Evolutionary conservation across 2,797 vertebrate species (phyloP).

Genomic region (Picus viridis): DNA sequence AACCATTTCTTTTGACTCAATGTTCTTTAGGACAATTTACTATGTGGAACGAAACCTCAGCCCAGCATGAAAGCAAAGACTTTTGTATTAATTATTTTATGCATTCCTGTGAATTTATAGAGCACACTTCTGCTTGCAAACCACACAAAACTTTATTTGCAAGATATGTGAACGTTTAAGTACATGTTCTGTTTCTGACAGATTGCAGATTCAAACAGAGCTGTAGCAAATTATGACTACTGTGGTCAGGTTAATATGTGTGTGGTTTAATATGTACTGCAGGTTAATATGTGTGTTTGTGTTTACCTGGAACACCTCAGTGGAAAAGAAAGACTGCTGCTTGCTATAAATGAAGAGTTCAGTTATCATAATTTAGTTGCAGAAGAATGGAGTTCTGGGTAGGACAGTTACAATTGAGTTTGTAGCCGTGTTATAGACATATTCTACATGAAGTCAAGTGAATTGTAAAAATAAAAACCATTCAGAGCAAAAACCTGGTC

Average conservation of each 20-base stretch:
- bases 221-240: neutral
- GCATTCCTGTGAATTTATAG: conserved; percentile 18
- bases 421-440: neutral
- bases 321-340: neutral
- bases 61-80: conserved; percentile 59
- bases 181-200: neutral
- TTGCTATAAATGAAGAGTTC: neutral
- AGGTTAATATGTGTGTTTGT: neutral
- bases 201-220: neutral
- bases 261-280: neutral
- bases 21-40: conserved; percentile 39
- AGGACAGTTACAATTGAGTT: neutral
- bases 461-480: neutral
- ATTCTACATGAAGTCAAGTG: neutral
- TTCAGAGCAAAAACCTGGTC: neutral
- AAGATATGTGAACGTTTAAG: neutral
- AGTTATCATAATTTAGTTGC: neutral
- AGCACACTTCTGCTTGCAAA: neutral
- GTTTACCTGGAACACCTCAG: neutral
- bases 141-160: neutral
- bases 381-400: neutral
- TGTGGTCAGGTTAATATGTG: neutral
- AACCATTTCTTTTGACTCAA: conserved; percentile 27
- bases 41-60: conserved; percentile 60
- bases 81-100: conserved; percentile 59